Percentiles rank a stretch among this genome's conserved stretches.
These are phyloP conservation scores for Camarhynchus parvulus DNA, from an alignment of 2,113 vertebrate species.

Conservation along the genomic window DNA sequence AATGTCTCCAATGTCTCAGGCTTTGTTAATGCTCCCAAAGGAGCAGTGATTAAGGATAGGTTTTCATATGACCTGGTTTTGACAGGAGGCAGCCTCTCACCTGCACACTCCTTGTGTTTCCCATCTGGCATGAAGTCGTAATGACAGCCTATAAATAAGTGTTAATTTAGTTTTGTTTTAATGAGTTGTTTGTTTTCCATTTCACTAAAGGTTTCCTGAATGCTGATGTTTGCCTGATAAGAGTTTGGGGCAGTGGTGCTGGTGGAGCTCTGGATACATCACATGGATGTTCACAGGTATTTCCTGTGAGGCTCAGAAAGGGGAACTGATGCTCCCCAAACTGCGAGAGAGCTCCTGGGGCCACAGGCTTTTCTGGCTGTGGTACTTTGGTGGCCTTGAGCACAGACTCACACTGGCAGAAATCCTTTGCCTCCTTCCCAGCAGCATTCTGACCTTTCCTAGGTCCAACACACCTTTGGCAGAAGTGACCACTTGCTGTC, in stretches of 20 bases:
- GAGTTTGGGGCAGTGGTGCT: background rate
- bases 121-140: background rate
- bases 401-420: background rate
- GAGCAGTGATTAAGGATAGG: background rate
- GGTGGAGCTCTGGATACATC: background rate
- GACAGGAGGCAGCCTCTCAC: background rate
- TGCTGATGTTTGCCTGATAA: background rate
- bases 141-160: background rate
- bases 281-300: accelerated
- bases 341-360: background rate
- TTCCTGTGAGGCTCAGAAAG: background rate
- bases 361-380: background rate
- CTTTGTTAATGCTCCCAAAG: background rate
- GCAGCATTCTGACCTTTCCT: background rate
- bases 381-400: too few species aligned
- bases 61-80: background rate
- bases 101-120: background rate
- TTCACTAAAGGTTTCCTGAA: background rate
- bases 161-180: background rate
- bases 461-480: background rate
- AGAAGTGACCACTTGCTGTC: accelerated
- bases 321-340: background rate
- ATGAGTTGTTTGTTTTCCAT: background rate
- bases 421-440: background rate
- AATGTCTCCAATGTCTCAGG: accelerated